These are phyloP conservation scores for Papilio dardanus DNA, from an alignment of 1,140 invertebrate species.

Conservation along the genomic window DNA sequence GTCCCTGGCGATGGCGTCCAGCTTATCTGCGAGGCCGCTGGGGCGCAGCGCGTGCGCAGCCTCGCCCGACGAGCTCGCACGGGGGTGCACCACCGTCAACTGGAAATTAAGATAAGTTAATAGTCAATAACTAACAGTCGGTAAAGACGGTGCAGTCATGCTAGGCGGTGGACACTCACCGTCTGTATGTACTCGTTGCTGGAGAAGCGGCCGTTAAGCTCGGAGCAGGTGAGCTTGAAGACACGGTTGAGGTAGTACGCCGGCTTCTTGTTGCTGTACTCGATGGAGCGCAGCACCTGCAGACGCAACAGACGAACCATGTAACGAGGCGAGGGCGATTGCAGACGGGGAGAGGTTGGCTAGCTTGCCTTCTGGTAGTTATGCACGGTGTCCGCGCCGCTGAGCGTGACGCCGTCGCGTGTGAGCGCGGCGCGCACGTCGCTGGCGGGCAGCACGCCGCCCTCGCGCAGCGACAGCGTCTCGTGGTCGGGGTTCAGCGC, in stretches of 20 bases:
- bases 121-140: background rate
- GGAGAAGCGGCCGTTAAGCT: slow-evolving; percentile 95
- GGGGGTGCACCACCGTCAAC: slow-evolving; percentile 91
- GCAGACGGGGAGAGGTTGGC: background rate
- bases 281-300: slow-evolving; percentile 91
- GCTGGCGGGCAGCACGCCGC: slow-evolving; percentile 85
- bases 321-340: background rate
- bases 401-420: slow-evolving; percentile 92
- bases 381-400: slow-evolving; percentile 91
- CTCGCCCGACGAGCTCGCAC: slow-evolving; percentile 75
- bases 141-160: background rate
- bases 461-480: slow-evolving; percentile 88
- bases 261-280: slow-evolving; percentile 96
- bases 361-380: slow-evolving; percentile 90
- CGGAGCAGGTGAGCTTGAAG: slow-evolving; percentile 96
- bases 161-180: slow-evolving; percentile 82
- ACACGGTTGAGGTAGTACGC: slow-evolving; percentile 97
- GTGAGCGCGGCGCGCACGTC: slow-evolving; percentile 90
- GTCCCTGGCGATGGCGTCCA: slow-evolving; percentile 71
- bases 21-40: slow-evolving; percentile 77
- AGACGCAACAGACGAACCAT: slow-evolving; percentile 47
- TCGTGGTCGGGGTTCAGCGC: slow-evolving; percentile 97
- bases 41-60: slow-evolving; percentile 64
- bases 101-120: slow-evolving; percentile 54
- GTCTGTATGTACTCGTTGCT: slow-evolving; percentile 97